Conservation (phyloP, 92 coral and sea anemone species). For the Epizoanthus stellaris region DNA sequence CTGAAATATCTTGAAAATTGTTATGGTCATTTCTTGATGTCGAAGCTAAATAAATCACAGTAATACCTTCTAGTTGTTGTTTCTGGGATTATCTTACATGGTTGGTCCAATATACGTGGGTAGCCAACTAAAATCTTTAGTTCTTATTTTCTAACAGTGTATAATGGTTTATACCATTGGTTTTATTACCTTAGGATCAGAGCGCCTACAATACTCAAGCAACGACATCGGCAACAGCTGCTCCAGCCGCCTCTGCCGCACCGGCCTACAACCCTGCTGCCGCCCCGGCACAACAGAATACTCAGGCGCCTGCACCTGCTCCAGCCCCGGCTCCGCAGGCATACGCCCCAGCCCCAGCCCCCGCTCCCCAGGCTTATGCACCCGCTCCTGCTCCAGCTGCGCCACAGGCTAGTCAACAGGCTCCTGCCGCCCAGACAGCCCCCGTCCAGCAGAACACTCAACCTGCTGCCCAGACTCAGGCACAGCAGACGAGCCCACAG, state of each 20-base stretch:
- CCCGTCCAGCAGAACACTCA: too few relatives aligned
- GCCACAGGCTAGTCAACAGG: conserved; percentile 1
- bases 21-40: too few relatives aligned
- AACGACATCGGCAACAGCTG: neutral
- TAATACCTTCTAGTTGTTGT: too few relatives aligned
- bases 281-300: too few relatives aligned
- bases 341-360: neutral
- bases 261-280: conserved; percentile 7
- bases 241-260: neutral
- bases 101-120: too few relatives aligned
- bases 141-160: neutral
- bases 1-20: too few relatives aligned
- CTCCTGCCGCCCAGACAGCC: conserved; percentile 19
- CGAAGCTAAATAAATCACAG: too few relatives aligned
- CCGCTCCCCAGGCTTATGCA: conserved; percentile 14
- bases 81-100: too few relatives aligned
- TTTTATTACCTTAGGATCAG: neutral
- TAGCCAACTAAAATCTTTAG: neutral
- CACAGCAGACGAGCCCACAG: neutral
- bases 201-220: neutral
- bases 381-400: conserved; percentile 14
- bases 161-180: neutral
- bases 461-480: neutral
- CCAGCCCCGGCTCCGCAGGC: neutral
- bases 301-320: neutral